Evolutionary conservation across 2,797 vertebrate genomes (phyloP).

Genomic region (Champsocephalus esox): DNA sequence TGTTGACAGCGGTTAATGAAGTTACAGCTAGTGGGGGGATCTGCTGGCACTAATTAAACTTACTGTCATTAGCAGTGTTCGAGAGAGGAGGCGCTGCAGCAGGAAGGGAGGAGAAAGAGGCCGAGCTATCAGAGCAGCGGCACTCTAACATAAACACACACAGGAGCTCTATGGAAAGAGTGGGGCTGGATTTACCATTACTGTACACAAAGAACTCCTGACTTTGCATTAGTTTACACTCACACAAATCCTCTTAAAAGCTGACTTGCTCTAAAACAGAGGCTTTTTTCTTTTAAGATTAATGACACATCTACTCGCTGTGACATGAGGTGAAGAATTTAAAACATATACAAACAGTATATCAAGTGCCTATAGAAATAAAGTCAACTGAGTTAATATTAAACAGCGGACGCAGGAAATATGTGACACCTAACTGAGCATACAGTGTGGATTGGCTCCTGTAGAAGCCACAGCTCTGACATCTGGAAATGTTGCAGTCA

Average conservation of each 20-base stretch:
- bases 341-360: conserved; percentile 20
- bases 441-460: conserved; percentile 58
- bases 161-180: conserved; percentile 18
- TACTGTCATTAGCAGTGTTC: conserved; percentile 81
- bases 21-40: conserved; percentile 83
- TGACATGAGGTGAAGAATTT: conserved; percentile 31
- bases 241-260: conserved; percentile 48
- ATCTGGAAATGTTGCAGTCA: conserved; percentile 80
- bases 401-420: conserved; percentile 63
- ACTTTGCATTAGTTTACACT: conserved; percentile 50
- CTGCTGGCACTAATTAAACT: conserved; percentile 85
- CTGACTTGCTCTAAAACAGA: conserved; percentile 40
- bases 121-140: conserved; percentile 62
- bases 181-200: conserved; percentile 38
- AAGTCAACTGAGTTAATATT: conserved; percentile 49
- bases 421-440: conserved; percentile 72
- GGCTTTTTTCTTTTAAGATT: conserved; percentile 31
- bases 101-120: conserved; percentile 56
- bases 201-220: conserved; percentile 37
- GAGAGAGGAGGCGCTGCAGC: conserved; percentile 63
- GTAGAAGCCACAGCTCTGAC: conserved; percentile 74
- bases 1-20: conserved; percentile 86
- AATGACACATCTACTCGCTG: conserved; percentile 28
- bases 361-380: conserved; percentile 40
- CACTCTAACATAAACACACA: conserved; percentile 31